phyloP scores from a whole-genome alignment of 2,113 vertebrate species.

The Chloropsis hardwickii region DNA sequence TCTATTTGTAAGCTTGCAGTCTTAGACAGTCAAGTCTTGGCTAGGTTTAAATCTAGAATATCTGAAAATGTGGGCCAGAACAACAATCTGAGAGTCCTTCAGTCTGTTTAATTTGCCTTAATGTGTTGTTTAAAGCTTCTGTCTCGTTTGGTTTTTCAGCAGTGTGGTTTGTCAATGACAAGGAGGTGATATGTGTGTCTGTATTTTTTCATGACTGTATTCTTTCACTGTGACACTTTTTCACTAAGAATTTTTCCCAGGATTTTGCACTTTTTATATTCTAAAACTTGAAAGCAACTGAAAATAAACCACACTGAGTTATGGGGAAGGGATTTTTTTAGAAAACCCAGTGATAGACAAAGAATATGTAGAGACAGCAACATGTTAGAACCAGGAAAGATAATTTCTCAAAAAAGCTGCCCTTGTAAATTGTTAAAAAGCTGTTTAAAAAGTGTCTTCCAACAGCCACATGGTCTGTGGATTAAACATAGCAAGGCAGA shows the following conservation, averaged over 20 bases:
- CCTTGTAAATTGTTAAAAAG: conserved; percentile 39
- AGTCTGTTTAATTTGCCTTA: background rate
- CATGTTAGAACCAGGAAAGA: conserved; percentile 18
- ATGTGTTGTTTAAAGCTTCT: background rate
- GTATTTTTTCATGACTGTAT: background rate
- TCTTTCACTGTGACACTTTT: background rate
- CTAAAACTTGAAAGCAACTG: background rate
- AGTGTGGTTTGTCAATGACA: background rate
- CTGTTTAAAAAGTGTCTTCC: conserved; percentile 33
- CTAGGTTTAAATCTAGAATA: background rate
- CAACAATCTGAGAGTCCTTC: background rate
- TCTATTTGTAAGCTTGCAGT: background rate
- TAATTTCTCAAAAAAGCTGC: conserved; percentile 32
- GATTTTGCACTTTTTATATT: background rate
- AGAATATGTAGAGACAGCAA: conserved; percentile 29
- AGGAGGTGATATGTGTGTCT: background rate
- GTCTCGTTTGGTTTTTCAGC: background rate
- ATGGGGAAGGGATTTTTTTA: background rate
- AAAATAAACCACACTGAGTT: conserved; percentile 1
- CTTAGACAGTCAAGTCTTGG: background rate
- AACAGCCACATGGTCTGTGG: conserved; percentile 46
- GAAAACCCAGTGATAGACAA: conserved; percentile 37
- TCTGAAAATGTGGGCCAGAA: background rate
- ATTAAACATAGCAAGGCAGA: conserved; percentile 62
- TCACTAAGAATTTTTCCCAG: background rate